Percentiles rank a stretch among this genome's conserved stretches.
Conservation (phyloP, 2,797 vertebrate species). For the Gambusia yucatana region DNA sequence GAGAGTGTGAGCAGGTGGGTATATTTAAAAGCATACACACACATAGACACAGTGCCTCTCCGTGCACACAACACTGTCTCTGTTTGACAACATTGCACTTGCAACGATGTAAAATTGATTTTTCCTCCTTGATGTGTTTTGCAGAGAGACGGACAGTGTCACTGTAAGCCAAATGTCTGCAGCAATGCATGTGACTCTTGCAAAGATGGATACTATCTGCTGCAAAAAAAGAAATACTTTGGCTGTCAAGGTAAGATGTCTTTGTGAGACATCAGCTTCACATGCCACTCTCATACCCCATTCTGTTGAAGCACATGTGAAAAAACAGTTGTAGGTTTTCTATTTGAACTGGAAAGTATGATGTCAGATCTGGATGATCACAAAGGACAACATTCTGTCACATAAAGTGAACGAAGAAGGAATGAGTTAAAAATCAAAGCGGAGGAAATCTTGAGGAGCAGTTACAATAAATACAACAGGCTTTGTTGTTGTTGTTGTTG, state of each 20-base stretch:
- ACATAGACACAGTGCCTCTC: background rate
- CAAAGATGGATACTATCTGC: constrained; percentile 86
- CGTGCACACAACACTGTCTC: background rate
- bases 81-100: background rate
- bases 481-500: background rate
- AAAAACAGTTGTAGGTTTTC: background rate
- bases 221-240: constrained; percentile 89
- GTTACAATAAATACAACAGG: background rate
- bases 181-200: constrained; percentile 86
- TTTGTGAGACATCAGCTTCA: background rate
- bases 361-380: background rate
- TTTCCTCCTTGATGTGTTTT: constrained; percentile 22
- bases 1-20: constrained; percentile 90
- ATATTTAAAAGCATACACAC: constrained; percentile 13
- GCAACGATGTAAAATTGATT: background rate
- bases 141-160: constrained; percentile 87
- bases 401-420: background rate
- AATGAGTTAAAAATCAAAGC: background rate
- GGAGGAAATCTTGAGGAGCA: background rate
- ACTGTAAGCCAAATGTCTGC: constrained; percentile 87
- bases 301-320: background rate
- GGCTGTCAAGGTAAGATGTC: constrained; percentile 88
- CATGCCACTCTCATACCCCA: background rate
- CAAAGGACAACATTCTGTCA: background rate
- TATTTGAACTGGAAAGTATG: background rate